Conservation (phyloP, 2,113 vertebrate genomes). For the Bos taurus region DNA sequence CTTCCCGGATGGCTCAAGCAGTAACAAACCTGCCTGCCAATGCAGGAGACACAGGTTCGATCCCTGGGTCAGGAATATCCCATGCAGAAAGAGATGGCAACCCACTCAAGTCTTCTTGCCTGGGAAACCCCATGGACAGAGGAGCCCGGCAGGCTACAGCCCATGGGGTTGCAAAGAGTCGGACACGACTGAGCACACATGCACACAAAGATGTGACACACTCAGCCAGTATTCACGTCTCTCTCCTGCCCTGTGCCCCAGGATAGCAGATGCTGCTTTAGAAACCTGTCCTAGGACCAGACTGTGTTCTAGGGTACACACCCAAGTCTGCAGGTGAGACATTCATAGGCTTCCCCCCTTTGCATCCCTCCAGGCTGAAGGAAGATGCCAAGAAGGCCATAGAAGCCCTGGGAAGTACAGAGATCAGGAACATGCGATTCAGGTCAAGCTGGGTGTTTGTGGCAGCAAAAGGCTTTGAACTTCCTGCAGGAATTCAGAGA, state of each 20-base stretch:
- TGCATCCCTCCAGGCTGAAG: constrained; percentile 64
- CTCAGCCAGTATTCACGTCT: accelerated
- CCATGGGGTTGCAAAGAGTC: background rate
- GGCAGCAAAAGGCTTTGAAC: constrained; percentile 77
- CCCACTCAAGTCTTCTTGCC: background rate
- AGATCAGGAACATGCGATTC: constrained; percentile 79
- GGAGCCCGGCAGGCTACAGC: background rate
- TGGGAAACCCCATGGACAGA: background rate
- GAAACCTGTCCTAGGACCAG: background rate
- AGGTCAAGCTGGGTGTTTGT: constrained; percentile 84
- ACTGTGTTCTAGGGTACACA: background rate
- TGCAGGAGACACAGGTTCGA: background rate
- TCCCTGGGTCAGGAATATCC: background rate
- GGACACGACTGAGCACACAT: background rate
- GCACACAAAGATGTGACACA: background rate
- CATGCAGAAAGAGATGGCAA: background rate
- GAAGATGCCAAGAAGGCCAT: constrained; percentile 55
- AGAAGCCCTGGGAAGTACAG: constrained; percentile 79
- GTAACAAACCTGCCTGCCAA: background rate
- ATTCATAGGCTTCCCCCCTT: background rate
- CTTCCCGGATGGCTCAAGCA: background rate
- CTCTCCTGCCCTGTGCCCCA: accelerated
- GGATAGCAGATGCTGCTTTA: no score
- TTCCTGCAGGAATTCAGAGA: constrained; percentile 75
- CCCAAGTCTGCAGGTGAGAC: accelerated